Conservation (phyloP, 2,797 vertebrate genomes). For the Odontamblyopus lacepedii region DNA sequence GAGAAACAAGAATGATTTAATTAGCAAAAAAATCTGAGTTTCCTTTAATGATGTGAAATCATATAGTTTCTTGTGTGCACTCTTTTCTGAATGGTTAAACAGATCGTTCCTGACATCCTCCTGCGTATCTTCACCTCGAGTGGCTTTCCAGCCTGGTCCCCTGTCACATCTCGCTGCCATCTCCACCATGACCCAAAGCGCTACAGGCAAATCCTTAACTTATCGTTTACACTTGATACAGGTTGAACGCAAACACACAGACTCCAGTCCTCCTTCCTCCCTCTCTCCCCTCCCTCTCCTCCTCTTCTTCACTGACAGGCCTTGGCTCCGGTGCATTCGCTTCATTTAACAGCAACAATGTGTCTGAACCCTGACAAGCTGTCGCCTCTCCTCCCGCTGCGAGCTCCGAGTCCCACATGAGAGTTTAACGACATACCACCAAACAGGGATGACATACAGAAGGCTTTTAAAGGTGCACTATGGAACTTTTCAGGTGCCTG, state of each 20-base stretch:
- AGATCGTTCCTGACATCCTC: neutral
- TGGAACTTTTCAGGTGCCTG: no score
- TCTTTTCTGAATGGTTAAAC: neutral
- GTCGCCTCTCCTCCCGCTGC: constrained; percentile 54
- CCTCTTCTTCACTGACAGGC: constrained; percentile 42
- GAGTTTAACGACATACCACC: neutral
- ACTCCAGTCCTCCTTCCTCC: constrained; percentile 5
- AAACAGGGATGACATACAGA: neutral
- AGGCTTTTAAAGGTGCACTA: no score
- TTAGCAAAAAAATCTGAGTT: no score
- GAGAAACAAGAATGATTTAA: no score
- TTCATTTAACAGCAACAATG: constrained; percentile 79
- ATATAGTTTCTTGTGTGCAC: neutral
- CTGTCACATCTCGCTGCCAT: constrained; percentile 45
- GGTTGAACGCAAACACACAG: constrained; percentile 55
- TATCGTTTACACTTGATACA: constrained; percentile 62
- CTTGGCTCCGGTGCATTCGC: constrained; percentile 55
- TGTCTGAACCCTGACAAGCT: constrained; percentile 69
- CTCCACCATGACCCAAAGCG: constrained; percentile 19
- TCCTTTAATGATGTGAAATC: no score
- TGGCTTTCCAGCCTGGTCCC: constrained; percentile 59
- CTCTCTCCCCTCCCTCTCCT: neutral
- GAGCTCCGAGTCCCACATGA: constrained; percentile 35
- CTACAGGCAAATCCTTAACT: constrained; percentile 30
- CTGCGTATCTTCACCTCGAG: constrained; percentile 69